Percentiles rank a stretch among this genome's conserved stretches.
These are phyloP conservation scores for Montipora efflorescens DNA, from an alignment of 64 coral and sea anemone species.

Conservation along the genomic window DNA sequence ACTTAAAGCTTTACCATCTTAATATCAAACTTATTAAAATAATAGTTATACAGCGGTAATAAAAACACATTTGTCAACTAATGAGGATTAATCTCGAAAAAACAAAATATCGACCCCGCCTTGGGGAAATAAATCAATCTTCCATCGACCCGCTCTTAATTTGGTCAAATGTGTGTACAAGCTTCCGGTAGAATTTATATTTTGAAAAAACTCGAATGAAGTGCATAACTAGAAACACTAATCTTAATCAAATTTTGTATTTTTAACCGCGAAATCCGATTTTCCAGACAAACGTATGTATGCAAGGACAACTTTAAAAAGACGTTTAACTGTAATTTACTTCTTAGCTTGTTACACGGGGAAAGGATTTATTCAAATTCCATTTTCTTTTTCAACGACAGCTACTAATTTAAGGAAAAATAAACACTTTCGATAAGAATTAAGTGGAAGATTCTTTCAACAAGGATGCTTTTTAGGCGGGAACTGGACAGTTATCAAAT, in stretches of 20 bases:
- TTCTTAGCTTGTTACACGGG: slow-evolving; percentile 6
- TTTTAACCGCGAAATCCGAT: neutral
- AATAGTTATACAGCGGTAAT: neutral
- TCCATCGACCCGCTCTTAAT: neutral
- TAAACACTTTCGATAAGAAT: slow-evolving; percentile 8
- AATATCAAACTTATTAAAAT: slow-evolving; percentile 20
- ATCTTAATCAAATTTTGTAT: neutral
- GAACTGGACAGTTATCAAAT: neutral
- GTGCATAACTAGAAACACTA: neutral
- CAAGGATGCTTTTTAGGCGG: neutral
- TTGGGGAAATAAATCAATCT: slow-evolving; percentile 21
- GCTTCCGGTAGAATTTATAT: slow-evolving; percentile 28
- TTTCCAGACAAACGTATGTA: neutral
- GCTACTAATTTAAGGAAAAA: slow-evolving; percentile 11
- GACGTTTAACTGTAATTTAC: neutral
- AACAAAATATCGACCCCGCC: neutral
- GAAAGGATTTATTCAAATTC: slow-evolving; percentile 32
- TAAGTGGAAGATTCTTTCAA: neutral
- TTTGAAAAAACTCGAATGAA: neutral
- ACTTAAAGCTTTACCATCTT: neutral
- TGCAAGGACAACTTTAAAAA: neutral
- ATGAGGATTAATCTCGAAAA: slow-evolving; percentile 26
- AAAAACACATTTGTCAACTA: neutral
- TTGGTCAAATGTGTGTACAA: neutral
- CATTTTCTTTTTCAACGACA: neutral